Evolutionary conservation across 2,113 vertebrate genomes (phyloP).

Genomic region (Oxygymnocypris stewartii): DNA sequence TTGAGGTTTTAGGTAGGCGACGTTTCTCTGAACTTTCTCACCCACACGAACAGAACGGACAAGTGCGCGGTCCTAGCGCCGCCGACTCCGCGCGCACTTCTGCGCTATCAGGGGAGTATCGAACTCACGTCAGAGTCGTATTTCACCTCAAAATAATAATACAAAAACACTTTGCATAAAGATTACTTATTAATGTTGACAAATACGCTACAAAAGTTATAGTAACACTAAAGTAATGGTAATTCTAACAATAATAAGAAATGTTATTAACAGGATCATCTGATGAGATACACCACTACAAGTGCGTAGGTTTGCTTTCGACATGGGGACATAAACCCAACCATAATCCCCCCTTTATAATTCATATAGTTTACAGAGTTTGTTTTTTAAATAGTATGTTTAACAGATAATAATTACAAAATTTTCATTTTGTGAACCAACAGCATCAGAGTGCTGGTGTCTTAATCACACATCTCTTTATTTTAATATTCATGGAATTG

Average conservation of each 20-base stretch:
- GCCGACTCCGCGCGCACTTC: background rate
- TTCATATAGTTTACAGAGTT: too few species aligned
- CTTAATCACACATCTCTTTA: too few species aligned
- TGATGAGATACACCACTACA: background rate
- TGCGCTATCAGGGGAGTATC: background rate
- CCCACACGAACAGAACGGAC: background rate
- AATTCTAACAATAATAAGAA: background rate
- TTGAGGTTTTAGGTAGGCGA: constrained; percentile 34
- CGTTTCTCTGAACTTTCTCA: constrained; percentile 46
- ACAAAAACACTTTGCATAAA: background rate
- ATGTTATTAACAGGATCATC: background rate
- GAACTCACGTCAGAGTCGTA: background rate
- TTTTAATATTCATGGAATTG: too few species aligned
- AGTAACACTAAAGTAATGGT: background rate
- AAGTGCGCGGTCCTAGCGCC: constrained; percentile 70
- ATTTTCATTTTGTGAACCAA: too few species aligned
- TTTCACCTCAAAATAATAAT: background rate
- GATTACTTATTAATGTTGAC: background rate
- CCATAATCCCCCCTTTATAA: too few species aligned
- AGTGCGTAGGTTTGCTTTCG: too few species aligned
- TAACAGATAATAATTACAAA: too few species aligned
- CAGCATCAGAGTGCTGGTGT: too few species aligned
- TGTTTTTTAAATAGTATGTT: too few species aligned
- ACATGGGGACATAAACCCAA: too few species aligned
- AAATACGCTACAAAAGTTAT: background rate